These are phyloP conservation scores for Agelastica alni DNA, from an alignment of 2,888 invertebrate species.

Conservation along the genomic window DNA sequence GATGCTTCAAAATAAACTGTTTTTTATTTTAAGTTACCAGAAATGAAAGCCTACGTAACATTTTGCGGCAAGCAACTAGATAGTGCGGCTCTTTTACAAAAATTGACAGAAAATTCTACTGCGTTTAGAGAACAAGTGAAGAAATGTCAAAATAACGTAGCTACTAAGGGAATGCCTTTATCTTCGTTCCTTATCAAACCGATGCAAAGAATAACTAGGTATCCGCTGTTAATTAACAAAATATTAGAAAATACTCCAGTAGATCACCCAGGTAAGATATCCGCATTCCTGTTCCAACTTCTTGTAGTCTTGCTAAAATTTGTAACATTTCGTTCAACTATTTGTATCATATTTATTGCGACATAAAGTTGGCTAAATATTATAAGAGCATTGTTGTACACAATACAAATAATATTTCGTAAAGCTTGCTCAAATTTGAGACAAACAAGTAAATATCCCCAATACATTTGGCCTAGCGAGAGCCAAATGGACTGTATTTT, in stretches of 20 bases:
- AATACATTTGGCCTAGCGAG: too few species aligned
- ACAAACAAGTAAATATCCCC: too few species aligned
- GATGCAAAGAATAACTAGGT: slow-evolving; percentile 80
- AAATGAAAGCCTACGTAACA: slow-evolving; percentile 72
- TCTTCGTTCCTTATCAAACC: slow-evolving; percentile 79
- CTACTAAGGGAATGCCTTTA: slow-evolving; percentile 72
- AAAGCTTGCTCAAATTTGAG: too few species aligned
- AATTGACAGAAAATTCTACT: slow-evolving; percentile 64
- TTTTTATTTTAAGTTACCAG: too few species aligned
- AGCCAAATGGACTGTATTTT: too few species aligned
- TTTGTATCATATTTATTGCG: too few species aligned
- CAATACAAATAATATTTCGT: too few species aligned
- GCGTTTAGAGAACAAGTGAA: slow-evolving; percentile 67
- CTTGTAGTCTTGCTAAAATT: not conserved
- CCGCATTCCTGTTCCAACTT: not conserved
- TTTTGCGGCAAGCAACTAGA: slow-evolving; percentile 77
- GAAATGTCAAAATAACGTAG: slow-evolving; percentile 66
- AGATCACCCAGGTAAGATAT: slow-evolving; percentile 50
- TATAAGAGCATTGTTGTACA: too few species aligned
- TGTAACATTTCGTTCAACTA: too few species aligned
- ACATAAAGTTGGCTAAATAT: too few species aligned
- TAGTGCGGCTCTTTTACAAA: slow-evolving; percentile 70
- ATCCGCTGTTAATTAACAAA: slow-evolving; percentile 75
- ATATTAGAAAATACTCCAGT: slow-evolving; percentile 58
- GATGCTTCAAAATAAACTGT: too few species aligned